Base-by-base conservation (phyloP, 2,888 invertebrate species). In the Drosophila colorata region DNA sequence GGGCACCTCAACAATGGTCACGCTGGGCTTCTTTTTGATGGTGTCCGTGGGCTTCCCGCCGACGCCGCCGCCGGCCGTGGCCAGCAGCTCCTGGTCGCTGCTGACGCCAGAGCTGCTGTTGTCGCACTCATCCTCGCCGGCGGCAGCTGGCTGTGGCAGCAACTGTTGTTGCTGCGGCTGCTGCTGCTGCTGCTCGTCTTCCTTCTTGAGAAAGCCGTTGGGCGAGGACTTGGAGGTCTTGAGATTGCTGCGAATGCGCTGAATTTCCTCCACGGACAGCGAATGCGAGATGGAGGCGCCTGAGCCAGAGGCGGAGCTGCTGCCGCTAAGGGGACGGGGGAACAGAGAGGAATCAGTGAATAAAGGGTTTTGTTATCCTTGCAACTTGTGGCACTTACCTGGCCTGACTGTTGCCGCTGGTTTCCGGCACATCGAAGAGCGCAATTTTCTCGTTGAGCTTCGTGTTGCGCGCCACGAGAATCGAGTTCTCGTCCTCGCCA, bases 101-200 rank as follows among this genome's bases (percentile, higher is more conserved):
- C 97, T 97, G 0, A 97, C 97, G 20, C 97, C 97, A 25, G 97
- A 96, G 5, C 97, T 97, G 74, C 97, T 96, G 92, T 97, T 97
- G 92, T 97, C 97, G 49, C 96, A 96, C 92, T 97, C 97, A 93
- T 96, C 96, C 57, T 90, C 90, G 33, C 83, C 74, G 7, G 61
- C 66, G 0, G 41, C 65, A 1, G 38, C 65, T 9, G 43, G 52
- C 43, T 65, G 74, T 49, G 57, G 69, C 40, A 72, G 63, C 58
- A 73, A 37, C 9, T 46, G 59, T 28, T 60, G 63, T 18, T 69
- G 72, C 23, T 33, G 52, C n/a, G 51, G 72, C 18, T 65, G 74
- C 31, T 73, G 51, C 40, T 64, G 56, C 35, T 71, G 64, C 55
- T 69, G 70, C 23, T 76, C 90, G 73, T 77, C 93, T 87, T 94